A percentile compares a stretch with the other conserved stretches of the same genome.
phyloP scores from a whole-genome alignment of 1,140 invertebrate genomes.

The Venturia canescens region DNA sequence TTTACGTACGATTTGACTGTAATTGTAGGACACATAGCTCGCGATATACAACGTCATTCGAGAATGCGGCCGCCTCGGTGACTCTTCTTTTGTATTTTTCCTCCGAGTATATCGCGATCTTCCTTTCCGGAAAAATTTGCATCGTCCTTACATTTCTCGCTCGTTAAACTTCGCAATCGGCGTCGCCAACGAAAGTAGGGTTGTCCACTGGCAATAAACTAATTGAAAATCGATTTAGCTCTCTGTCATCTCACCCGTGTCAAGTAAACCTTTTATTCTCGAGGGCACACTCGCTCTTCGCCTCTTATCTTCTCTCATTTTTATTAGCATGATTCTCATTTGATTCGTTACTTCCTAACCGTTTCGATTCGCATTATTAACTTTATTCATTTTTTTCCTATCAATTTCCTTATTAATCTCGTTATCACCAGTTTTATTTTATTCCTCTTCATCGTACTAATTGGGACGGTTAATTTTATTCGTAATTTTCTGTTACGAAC shows the following conservation, averaged over 20 bases:
- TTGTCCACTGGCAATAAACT: background rate
- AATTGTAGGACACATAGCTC: conserved; percentile 57
- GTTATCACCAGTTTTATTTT: too few relatives aligned
- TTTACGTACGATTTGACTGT: conserved; percentile 54
- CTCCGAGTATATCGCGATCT: background rate
- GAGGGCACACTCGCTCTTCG: too few relatives aligned
- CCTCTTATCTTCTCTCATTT: too few relatives aligned
- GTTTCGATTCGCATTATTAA: too few relatives aligned
- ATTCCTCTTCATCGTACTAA: too few relatives aligned
- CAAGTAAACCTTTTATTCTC: too few relatives aligned
- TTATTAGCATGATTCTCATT: too few relatives aligned
- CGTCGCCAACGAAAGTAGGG: background rate
- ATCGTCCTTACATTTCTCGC: background rate
- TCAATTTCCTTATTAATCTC: too few relatives aligned
- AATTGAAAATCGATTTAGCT: background rate
- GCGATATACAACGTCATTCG: conserved; percentile 27
- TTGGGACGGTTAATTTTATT: too few relatives aligned
- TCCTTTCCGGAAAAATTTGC: background rate
- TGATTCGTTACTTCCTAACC: too few relatives aligned
- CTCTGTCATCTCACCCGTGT: background rate
- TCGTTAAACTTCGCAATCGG: background rate
- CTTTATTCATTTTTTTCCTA: too few relatives aligned
- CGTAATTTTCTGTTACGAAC: too few relatives aligned
- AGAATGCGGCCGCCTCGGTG: conserved; percentile 59
- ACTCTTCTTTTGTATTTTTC: background rate